A percentile compares a stretch with the other conserved stretches of the same genome.
Evolutionary conservation across 1,140 invertebrate genomes (phyloP).

Genomic region (Eupristina koningsbergeri): DNA sequence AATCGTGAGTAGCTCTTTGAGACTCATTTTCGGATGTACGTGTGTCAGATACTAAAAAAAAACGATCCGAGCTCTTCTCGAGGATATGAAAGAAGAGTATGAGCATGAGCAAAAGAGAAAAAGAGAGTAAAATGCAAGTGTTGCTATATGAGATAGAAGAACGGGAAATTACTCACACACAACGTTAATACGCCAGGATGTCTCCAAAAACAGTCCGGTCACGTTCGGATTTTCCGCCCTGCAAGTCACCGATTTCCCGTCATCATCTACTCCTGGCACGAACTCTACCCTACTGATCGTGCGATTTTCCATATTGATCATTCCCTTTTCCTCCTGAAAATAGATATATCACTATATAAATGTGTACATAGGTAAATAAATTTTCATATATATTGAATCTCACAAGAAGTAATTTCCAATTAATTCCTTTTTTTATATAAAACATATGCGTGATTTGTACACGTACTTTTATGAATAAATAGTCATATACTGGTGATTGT

Average conservation of each 20-base stretch:
- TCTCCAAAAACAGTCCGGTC: slow-evolving; percentile 84
- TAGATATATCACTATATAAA: slow-evolving; percentile 16
- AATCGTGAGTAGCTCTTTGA: slow-evolving; percentile 44
- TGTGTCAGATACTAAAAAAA: slow-evolving; percentile 43
- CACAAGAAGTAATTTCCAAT: too few relatives aligned
- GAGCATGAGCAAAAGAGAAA: background rate
- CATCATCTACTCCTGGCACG: slow-evolving; percentile 80
- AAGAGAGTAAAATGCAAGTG: background rate
- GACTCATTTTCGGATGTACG: slow-evolving; percentile 41
- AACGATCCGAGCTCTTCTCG: background rate
- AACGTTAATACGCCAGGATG: slow-evolving; percentile 88
- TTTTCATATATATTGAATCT: background rate
- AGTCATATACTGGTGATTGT: too few relatives aligned
- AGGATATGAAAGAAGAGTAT: too few relatives aligned
- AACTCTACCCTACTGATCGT: slow-evolving; percentile 88
- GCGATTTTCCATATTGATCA: slow-evolving; percentile 78
- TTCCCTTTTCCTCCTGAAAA: slow-evolving; percentile 80
- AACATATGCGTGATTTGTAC: too few relatives aligned
- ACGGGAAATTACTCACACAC: slow-evolving; percentile 83
- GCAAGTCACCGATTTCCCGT: slow-evolving; percentile 81
- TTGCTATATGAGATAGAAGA: slow-evolving; percentile 5
- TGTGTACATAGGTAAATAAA: background rate
- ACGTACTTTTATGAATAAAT: too few relatives aligned
- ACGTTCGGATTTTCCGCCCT: slow-evolving; percentile 87
- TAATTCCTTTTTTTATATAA: too few relatives aligned